Evolutionary conservation across 2,113 vertebrate genomes (phyloP).

Genomic region (Abramis brama): DNA sequence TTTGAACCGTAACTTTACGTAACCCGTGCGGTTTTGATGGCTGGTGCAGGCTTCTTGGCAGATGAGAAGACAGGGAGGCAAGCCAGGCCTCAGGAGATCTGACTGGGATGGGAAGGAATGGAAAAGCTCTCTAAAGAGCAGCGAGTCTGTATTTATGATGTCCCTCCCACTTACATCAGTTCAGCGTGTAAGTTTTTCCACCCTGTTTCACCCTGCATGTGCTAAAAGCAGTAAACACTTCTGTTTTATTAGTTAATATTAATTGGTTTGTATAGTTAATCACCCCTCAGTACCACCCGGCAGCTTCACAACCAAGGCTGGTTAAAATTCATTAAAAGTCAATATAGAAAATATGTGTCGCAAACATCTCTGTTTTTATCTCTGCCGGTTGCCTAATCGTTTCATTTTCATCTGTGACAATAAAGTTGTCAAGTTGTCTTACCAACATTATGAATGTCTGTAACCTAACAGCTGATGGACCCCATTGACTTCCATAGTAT

Average conservation of each 20-base stretch:
- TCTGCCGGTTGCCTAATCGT: background rate
- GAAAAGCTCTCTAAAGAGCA: constrained; percentile 50
- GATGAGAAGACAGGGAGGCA: constrained; percentile 37
- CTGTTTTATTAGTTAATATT: background rate
- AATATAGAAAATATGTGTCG: background rate
- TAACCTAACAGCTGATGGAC: too few relatives aligned
- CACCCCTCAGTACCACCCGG: background rate
- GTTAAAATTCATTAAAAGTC: background rate
- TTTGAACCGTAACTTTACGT: constrained; percentile 9
- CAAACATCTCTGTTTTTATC: background rate
- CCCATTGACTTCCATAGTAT: too few relatives aligned
- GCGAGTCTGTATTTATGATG: background rate
- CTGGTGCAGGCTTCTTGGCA: constrained; percentile 47
- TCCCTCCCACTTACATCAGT: constrained; percentile 33
- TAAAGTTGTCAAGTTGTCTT: too few relatives aligned
- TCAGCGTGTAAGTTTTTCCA: background rate
- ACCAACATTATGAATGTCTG: too few relatives aligned
- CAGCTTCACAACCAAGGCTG: background rate
- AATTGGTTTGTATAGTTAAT: background rate
- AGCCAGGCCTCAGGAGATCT: constrained; percentile 15
- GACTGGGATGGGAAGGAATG: constrained; percentile 55
- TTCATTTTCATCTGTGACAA: background rate
- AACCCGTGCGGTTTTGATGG: constrained; percentile 25
- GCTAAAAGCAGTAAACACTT: background rate
- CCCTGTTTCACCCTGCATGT: background rate